Conservation (phyloP, 2,113 vertebrate genomes). For the Bubo bubo region DNA sequence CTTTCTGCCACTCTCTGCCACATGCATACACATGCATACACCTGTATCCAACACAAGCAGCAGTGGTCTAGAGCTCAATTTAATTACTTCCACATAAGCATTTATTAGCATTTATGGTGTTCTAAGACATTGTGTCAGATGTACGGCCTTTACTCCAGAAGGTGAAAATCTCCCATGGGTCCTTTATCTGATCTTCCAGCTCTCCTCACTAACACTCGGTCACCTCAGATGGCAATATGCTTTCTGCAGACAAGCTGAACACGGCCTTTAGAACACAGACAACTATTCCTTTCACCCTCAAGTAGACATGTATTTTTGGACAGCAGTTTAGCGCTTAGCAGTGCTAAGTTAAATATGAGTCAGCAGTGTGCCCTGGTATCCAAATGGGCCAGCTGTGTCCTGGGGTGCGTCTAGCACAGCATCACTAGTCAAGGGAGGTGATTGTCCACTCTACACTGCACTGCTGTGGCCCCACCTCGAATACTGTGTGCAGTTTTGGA, state of each 20-base stretch:
- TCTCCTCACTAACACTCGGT: background rate
- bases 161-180: background rate
- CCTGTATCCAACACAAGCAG: background rate
- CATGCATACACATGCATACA: rapidly evolving
- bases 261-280: background rate
- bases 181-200: background rate
- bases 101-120: background rate
- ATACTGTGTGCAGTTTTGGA: no score
- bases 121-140: background rate
- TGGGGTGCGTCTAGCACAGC: no score
- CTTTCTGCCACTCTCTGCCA: background rate
- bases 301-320: background rate
- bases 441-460: background rate
- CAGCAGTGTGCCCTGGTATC: background rate
- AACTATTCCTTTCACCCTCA: background rate
- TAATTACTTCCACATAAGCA: background rate
- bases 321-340: background rate
- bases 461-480: rapidly evolving
- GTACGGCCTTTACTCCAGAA: rapidly evolving
- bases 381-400: background rate
- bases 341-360: background rate
- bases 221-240: background rate
- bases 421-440: background rate
- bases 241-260: background rate
- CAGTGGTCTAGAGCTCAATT: background rate